phyloP scores from a whole-genome alignment of 2,113 vertebrate species.

The Nibea coibor region DNA sequence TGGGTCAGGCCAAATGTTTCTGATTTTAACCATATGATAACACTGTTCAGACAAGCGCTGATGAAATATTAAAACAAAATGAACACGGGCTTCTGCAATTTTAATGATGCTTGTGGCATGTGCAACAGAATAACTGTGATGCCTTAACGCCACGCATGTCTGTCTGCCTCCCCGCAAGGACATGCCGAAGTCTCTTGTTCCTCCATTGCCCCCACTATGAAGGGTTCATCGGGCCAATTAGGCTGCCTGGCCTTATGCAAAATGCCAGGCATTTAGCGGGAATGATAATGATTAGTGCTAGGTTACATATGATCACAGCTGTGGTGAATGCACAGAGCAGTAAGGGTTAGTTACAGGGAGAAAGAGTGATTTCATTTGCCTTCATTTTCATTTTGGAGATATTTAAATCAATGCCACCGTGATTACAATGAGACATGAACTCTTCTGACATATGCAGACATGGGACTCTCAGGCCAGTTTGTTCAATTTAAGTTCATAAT shows the following conservation, averaged over 20 bases:
- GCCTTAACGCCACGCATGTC: slow-evolving; percentile 58
- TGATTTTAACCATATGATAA: slow-evolving; percentile 73
- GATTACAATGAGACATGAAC: slow-evolving; percentile 22
- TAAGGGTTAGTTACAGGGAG: slow-evolving; percentile 50
- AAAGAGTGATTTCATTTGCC: slow-evolving; percentile 44
- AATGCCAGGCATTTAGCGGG: slow-evolving; percentile 77
- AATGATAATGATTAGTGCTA: slow-evolving; percentile 78
- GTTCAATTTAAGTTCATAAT: slow-evolving; percentile 5
- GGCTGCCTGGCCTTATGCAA: slow-evolving; percentile 72
- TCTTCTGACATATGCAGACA: slow-evolving; percentile 25
- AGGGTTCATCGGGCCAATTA: slow-evolving; percentile 80
- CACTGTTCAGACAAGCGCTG: slow-evolving; percentile 66
- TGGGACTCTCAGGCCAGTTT: slow-evolving; percentile 1
- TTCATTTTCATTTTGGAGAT: slow-evolving; percentile 51
- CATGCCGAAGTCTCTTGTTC: slow-evolving; percentile 56
- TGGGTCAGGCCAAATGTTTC: slow-evolving; percentile 66
- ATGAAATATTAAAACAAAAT: slow-evolving; percentile 82
- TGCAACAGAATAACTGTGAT: slow-evolving; percentile 74
- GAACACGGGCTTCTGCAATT: slow-evolving; percentile 75
- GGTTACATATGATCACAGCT: slow-evolving; percentile 70
- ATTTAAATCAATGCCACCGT: slow-evolving; percentile 57
- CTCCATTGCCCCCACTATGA: slow-evolving; percentile 57
- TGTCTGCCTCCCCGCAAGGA: slow-evolving; percentile 33
- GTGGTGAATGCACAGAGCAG: slow-evolving; percentile 35
- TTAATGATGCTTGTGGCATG: slow-evolving; percentile 83